Base-by-base conservation (phyloP, 2,113 vertebrate genomes). In the Chamaea fasciata region DNA sequence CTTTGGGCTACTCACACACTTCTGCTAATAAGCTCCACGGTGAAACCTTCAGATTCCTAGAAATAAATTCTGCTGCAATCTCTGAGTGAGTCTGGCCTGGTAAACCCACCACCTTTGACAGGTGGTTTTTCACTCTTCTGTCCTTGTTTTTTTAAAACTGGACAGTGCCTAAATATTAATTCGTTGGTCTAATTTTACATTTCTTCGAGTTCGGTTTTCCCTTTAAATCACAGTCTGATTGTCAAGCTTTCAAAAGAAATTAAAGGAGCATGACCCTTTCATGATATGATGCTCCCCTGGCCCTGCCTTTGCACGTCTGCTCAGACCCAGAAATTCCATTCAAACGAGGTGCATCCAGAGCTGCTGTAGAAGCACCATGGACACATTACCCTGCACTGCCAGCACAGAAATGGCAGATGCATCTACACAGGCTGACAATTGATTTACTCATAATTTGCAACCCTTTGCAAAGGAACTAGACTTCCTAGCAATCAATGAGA, bases 361-460 rank as follows among this genome's bases (percentile, higher is more conserved):
- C 14, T 70, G 23, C 47, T 21, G 6, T 2, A 27, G 7, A 18
- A 74, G 52, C 57, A 63, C 31, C 23, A 4, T 0, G 21, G 10
- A 28, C 62, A 22, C 41, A 30, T 63, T 2, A 62, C 50, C 39
- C 67, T 57, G 30, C n/a, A 0, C 26, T 24, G 60, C 55, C 77
- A 55, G 83, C 82, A 52, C 83, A 74, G 31, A 47, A 86, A n/a
- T 3, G 44, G 90, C 85, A 94, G 79, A 70, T 60, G 52, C 11
- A 1, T n/a, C 82, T 31, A 71, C 60, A 37, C 76, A 52, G 79
- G 19, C 92, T 86, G 71, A 83, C 88, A 86, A 87, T 53, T 88
- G 79, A 94, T 89, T 77, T 94, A 75, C 77, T 90, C 83, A 28
- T 60, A 37, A 86, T 92, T 84, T 90, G 64, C 73, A 93, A 53